Evolutionary conservation across 2,888 invertebrate species (phyloP).

Genomic region (Mystacides longicornis): DNA sequence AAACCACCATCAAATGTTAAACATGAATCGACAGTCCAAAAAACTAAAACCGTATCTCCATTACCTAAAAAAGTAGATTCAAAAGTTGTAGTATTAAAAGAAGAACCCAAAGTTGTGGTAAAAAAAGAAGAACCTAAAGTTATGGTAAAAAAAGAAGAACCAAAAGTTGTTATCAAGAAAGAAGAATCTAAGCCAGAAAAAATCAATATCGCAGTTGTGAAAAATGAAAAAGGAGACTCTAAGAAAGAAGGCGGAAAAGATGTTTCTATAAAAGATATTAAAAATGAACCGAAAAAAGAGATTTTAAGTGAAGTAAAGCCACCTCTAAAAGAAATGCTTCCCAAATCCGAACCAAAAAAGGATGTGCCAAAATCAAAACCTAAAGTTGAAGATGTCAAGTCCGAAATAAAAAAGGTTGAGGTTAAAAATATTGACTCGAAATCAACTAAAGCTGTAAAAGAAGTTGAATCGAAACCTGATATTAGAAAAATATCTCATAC

Average conservation of each 20-base stretch:
- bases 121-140: slow-evolving; percentile 2
- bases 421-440: slow-evolving; percentile 10
- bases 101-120: not conserved
- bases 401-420: slow-evolving; percentile 5
- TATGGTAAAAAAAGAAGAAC: not conserved
- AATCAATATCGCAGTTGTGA: not conserved
- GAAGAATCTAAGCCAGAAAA: not conserved
- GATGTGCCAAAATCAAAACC: slow-evolving; percentile 17
- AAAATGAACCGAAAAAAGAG: not conserved
- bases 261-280: not conserved
- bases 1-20: too few relatives aligned
- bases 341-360: slow-evolving; percentile 24
- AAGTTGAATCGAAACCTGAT: slow-evolving; percentile 7
- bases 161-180: not conserved
- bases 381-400: slow-evolving; percentile 3
- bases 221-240: not conserved
- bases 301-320: not conserved
- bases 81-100: not conserved
- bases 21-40: not conserved
- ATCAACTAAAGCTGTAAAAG: too few relatives aligned
- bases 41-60: slow-evolving; percentile 10
- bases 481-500: slow-evolving; percentile 17
- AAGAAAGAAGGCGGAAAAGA: not conserved
- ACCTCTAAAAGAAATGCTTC: not conserved
- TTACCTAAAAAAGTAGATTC: slow-evolving; percentile 5